Evolutionary conservation across 2,888 invertebrate genomes (phyloP), one percentile per base, ranked within the genome.

Genomic region (Idaea aversata): DNA sequence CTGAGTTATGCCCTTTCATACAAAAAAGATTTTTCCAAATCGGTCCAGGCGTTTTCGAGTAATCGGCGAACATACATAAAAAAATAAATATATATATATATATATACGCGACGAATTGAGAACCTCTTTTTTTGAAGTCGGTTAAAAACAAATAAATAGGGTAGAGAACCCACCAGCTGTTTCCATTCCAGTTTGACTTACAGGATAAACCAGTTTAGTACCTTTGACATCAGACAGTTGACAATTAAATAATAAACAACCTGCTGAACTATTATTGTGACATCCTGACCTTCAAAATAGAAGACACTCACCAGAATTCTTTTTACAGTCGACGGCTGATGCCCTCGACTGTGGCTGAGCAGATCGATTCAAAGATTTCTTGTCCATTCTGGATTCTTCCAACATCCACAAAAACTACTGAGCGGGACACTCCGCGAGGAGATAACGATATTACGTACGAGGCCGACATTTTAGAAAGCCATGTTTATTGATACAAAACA

Each of bases 401-500:
- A 93, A 93, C 93, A 93, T 91, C 86, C 87, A 94, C 90, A 82
- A 86, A 80, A 84, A 82, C 82, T 88, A 87, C 88, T 89, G 89
- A 92, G 94, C 94, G 93, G 93, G 93, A 84, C 88, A 91, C 94
- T 94, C 96, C 96, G 94, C 94, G 91, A 93, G 95, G 95, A 95
- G 96, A 95, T 93, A 94, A 94, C 90, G 93, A 93, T 90, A 90
- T 88, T 93, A 93, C 92, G 92, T 94, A 94, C 94, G 94, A 91
- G 91, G 93, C 93, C 95, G 95, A 95, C 96, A 96, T 96, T 94
- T 95, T 95, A 96, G 94, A 94, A 95, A 95, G 95, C 96, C 96
- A 96, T 96, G 95, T 95, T 95, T 94, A 92, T 94, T 88, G 69
- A 88, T 88, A 85, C 87, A 88, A 90, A 88, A 92, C 89, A 93